Conservation (phyloP, 2,113 vertebrate genomes). For the Abramis brama region DNA sequence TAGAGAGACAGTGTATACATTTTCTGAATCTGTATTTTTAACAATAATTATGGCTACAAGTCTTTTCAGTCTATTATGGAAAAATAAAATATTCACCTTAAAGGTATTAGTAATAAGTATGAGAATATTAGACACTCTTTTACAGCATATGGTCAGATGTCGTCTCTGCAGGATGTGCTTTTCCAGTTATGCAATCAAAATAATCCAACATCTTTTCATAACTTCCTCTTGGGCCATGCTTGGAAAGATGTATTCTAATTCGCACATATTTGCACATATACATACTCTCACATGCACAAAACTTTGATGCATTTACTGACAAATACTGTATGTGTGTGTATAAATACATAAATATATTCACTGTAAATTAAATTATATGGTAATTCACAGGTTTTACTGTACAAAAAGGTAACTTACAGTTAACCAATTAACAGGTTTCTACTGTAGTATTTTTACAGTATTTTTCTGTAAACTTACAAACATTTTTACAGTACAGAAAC, state of each 20-base stretch:
- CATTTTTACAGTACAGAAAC: background rate
- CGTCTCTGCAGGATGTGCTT: background rate
- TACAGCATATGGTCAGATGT: slow-evolving; percentile 23
- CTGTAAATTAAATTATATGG: no score
- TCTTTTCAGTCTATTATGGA: background rate
- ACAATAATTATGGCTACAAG: background rate
- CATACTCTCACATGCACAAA: background rate
- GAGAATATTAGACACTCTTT: background rate
- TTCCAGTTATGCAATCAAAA: slow-evolving; percentile 18
- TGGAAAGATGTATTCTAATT: slow-evolving; percentile 3
- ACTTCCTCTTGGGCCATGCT: slow-evolving; percentile 17
- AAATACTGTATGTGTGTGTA: background rate
- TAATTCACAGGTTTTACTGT: background rate
- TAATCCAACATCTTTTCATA: background rate
- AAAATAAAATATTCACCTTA: background rate
- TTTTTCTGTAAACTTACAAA: background rate
- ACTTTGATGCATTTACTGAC: background rate
- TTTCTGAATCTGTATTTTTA: background rate
- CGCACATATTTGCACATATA: background rate
- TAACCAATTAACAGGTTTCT: background rate
- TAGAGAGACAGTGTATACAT: background rate
- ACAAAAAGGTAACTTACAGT: background rate
- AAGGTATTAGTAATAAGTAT: slow-evolving; percentile 24
- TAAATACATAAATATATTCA: no score
- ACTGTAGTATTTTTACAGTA: background rate